These are phyloP conservation scores for Buathra laborator DNA, from an alignment of 2,888 invertebrate species.

Conservation along the genomic window DNA sequence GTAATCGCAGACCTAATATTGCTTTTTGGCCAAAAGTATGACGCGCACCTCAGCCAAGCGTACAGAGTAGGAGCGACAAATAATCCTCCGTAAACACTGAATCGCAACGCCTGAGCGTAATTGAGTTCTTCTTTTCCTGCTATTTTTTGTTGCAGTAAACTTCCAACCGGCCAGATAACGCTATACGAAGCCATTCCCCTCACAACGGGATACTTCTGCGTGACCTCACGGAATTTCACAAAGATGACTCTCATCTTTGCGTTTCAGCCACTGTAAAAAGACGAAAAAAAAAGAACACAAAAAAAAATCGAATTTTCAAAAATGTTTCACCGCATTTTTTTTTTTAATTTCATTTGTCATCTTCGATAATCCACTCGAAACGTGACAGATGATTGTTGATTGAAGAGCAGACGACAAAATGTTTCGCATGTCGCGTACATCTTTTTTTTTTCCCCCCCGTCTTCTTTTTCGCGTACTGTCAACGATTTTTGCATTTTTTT, in stretches of 20 bases:
- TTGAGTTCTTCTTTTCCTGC: conserved; percentile 82
- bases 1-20: conserved; percentile 90
- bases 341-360: neutral
- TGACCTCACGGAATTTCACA: conserved; percentile 84
- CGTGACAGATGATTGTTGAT: neutral
- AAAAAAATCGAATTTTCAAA: neutral
- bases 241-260: conserved; percentile 81
- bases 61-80: conserved; percentile 94
- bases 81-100: conserved; percentile 92
- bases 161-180: conserved; percentile 87
- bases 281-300: neutral
- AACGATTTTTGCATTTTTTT: neutral
- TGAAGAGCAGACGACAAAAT: conserved; percentile 8
- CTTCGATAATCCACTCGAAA: neutral
- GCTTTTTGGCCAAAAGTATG: conserved; percentile 91
- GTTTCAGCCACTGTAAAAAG: conserved; percentile 47
- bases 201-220: conserved; percentile 86
- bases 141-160: conserved; percentile 87
- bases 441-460: neutral
- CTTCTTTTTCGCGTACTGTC: neutral
- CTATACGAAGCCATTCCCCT: conserved; percentile 88
- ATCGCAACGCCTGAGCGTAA: conserved; percentile 88
- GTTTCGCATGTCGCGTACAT: neutral
- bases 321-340: neutral
- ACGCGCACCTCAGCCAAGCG: conserved; percentile 92